Evolutionary conservation across 2,113 vertebrate species (phyloP).

Genomic region (Opisthocomus hoazin): DNA sequence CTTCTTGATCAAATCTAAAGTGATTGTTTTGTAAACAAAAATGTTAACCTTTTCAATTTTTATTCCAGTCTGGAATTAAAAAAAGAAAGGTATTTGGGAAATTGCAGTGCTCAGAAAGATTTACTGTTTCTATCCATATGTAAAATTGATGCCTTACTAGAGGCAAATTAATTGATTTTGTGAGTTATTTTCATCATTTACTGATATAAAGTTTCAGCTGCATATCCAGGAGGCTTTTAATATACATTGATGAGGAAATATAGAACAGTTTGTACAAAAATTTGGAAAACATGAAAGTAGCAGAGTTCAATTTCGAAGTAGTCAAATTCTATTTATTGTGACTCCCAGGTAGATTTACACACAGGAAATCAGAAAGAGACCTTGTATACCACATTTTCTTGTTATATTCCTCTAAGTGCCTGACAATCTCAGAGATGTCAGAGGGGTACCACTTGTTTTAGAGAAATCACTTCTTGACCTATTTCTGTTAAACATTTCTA

Average conservation of each 20-base stretch:
- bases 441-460: not conserved
- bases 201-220: not conserved
- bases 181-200: conserved; percentile 6
- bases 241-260: not conserved
- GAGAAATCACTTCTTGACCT: not conserved
- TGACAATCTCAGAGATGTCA: not conserved
- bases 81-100: not conserved
- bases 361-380: not conserved
- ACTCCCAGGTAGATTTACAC: not conserved
- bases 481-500: not conserved
- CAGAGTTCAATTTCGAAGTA: not conserved
- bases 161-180: conserved; percentile 34
- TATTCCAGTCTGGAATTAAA: not conserved
- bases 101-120: not conserved
- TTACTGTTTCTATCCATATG: not conserved
- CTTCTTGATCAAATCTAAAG: conserved; percentile 6
- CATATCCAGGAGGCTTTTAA: not conserved
- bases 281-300: not conserved
- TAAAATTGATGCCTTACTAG: not conserved
- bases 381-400: not conserved
- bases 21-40: not conserved
- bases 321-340: not conserved
- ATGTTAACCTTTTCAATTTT: not conserved
- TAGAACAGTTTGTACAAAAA: not conserved
- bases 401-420: not conserved